Conservation (phyloP, 2,888 invertebrate species). For the Rotaria magnacalcarata region DNA sequence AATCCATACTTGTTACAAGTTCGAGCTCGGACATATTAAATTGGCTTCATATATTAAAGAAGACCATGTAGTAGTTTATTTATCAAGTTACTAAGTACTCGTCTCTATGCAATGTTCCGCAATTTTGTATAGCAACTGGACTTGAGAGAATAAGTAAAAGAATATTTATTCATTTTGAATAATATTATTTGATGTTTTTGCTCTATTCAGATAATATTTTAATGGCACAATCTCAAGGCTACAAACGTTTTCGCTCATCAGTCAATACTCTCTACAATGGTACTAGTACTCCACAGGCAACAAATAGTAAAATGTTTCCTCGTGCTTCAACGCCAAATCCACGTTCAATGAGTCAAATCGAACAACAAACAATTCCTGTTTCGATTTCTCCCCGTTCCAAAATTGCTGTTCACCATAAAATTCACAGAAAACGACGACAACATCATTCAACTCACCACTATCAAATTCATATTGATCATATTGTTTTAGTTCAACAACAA, state of each 20-base stretch:
- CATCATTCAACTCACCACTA: neutral
- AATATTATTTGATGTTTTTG: neutral
- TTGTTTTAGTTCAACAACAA: neutral
- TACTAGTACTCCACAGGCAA: neutral
- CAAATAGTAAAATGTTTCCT: neutral
- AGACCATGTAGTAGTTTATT: no score
- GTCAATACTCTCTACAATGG: neutral
- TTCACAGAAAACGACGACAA: neutral
- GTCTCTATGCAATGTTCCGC: no score
- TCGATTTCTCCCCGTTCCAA: neutral
- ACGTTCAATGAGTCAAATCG: neutral
- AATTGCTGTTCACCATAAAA: neutral
- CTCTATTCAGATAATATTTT: neutral
- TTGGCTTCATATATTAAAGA: no score
- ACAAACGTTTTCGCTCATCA: neutral
- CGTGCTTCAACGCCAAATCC: conserved; percentile 1
- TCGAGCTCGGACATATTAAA: neutral
- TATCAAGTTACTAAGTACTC: no score
- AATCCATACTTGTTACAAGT: neutral
- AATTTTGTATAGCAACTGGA: no score
- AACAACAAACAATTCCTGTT: neutral
- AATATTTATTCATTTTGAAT: no score
- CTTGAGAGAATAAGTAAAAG: no score
- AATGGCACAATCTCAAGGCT: conserved; percentile 17
- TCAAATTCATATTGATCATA: conserved; percentile 18